Evolutionary conservation across 1,140 invertebrate species (phyloP), one percentile per base, ranked within the genome.

Genomic region (Heliconius eleuchia): DNA sequence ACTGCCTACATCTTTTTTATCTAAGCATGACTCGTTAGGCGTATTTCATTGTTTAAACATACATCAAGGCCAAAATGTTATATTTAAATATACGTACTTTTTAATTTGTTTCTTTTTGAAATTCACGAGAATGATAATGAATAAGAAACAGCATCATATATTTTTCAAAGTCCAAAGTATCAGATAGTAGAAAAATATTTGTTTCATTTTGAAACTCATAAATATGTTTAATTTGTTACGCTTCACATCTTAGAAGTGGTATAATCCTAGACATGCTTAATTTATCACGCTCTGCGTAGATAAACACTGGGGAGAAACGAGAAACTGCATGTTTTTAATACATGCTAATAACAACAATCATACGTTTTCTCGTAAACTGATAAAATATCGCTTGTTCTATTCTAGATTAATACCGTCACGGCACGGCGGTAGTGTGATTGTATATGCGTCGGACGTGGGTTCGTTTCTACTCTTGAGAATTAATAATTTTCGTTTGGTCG

Each of bases 301-400:
- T 76, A 66, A 76, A 39, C 74, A 76, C 66, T 66, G 60, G 57
- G n/a, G 74, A 46, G 60, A 66, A 30, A 66, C 60, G 60, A 66
- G 57, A 71, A 76, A 76, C 57, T 76, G 74, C 74, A 66, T 76
- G 74, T 30, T 55, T 76, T 70, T 60, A 52, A 70, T 76, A 76
- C 57, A 76, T 76, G 60, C 60, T 60, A 71, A 76, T 76, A 76
- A 76, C 46, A 70, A 46, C 74, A 42, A 76, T n/a, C 55, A 16
- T 50, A 11, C n/a, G n/a, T 13, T 37, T 60, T 66, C 57, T 76
- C 55, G 74, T 76, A 70, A 76, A 50, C 74, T 70, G 74, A 76
- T 76, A 50, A 71, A 23, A 66, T 66, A 30, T 66, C 11, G 30
- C 50, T 52, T 18, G 5, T 19, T 52, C 50, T 52, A 52, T 52